Evolutionary conservation across 1,140 invertebrate species (phyloP), one percentile per base, ranked within the genome.

Genomic region (Penaeus japonicus): DNA sequence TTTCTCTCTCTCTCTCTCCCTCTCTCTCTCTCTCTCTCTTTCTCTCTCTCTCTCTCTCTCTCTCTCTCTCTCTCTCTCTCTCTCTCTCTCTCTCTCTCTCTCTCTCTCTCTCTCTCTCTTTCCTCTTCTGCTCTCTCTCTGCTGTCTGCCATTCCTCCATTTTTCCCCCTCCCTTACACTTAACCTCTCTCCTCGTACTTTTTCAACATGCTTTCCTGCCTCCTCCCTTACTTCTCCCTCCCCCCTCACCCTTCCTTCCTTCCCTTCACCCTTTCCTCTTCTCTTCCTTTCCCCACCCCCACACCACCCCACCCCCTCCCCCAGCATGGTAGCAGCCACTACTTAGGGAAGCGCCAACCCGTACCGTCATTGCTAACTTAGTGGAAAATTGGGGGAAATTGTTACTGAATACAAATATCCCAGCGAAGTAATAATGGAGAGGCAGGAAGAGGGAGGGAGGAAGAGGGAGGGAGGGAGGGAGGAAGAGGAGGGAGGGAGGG

Each of bases 361-460:
- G 62, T 87, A 62, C 53, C 85, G 35, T 87, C 79, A 82, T 87
- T 82, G 59, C 57, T 82, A 82, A 82, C 59, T 87, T 82, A 27
- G 57, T 30, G 79, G 47, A 87, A 87, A 87, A 82, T 82, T 73
- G 85, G 85, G 55, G 85, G 85, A 82, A 82, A 82, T 82, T 82
- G 85, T 82, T 54, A 79, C 79, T 82, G 79, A 87, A 87, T 73
- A 87, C 78, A 87, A 87, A 87, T 82, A 87, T 80, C 12, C 78
- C 79, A 75, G 55, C 80, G 75, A 27, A 75, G 75, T 39, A 27
- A 32, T 73, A 73, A 73, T 73, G 35, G 35, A 30, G 35, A 32
- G 35, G 70, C 27, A 20, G 35, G 70, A 12, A 7, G 35, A 32
- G n/a, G 70, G 7, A 24, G 18, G 70, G n/a, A 24, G 65, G 59